phyloP scores from a whole-genome alignment of 2,888 invertebrate genomes.

The Sicus ferrugineus region DNA sequence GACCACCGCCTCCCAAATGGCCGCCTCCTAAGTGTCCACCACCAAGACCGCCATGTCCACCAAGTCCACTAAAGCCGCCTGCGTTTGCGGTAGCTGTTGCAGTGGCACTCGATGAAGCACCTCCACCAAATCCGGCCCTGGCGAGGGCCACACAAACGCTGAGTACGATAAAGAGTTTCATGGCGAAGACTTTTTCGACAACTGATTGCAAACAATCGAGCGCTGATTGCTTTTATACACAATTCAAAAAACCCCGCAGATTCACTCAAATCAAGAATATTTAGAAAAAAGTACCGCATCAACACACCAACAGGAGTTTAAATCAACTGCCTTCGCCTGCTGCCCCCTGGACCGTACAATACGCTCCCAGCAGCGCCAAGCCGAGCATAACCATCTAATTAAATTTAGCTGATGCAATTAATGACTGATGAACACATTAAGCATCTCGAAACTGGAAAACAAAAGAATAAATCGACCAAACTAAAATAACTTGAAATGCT shows the following conservation, averaged over 20 bases:
- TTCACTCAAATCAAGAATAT: no score
- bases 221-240: slow-evolving; percentile 36
- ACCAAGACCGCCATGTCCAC: slow-evolving; percentile 34
- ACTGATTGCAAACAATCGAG: slow-evolving; percentile 23
- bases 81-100: slow-evolving; percentile 40
- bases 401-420: no score
- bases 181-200: slow-evolving; percentile 24
- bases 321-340: no score
- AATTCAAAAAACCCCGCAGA: not conserved
- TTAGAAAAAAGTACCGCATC: no score
- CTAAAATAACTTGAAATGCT: no score
- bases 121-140: slow-evolving; percentile 45
- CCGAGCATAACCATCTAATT: no score
- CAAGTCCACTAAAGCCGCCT: slow-evolving; percentile 31
- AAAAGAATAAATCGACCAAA: no score
- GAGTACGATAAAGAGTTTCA: slow-evolving; percentile 51
- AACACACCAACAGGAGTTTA: no score
- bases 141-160: slow-evolving; percentile 49
- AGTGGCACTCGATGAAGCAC: slow-evolving; percentile 39
- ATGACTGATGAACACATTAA: no score
- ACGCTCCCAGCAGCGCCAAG: no score
- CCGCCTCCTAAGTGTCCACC: slow-evolving; percentile 29
- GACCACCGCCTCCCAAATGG: slow-evolving; percentile 23
- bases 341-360: no score
- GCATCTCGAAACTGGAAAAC: no score